Evolutionary conservation across 1,140 invertebrate genomes (phyloP).

Genomic region (Diachasma alloeum): DNA sequence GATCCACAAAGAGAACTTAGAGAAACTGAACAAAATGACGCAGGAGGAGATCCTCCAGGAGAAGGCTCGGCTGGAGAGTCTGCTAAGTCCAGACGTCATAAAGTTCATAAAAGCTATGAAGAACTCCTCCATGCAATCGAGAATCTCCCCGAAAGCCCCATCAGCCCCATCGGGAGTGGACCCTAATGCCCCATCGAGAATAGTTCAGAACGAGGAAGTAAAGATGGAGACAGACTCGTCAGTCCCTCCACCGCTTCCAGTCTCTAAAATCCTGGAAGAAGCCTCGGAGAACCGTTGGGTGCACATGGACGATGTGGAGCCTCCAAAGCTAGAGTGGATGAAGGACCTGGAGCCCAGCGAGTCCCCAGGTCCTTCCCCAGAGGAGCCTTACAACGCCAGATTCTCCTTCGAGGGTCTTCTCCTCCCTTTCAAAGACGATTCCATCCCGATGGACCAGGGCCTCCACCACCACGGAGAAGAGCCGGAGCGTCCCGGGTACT

Average conservation of each 20-base stretch:
- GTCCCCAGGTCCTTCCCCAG: constrained; percentile 50
- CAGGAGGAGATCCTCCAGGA: constrained; percentile 80
- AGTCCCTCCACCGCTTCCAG: constrained; percentile 55
- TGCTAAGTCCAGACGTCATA: constrained; percentile 73
- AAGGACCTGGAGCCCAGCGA: constrained; percentile 66
- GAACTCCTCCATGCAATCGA: constrained; percentile 43
- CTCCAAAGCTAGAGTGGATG: constrained; percentile 88
- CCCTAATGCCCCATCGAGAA: neutral
- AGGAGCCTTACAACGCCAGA: constrained; percentile 75
- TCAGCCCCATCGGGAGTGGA: neutral
- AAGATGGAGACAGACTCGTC: neutral
- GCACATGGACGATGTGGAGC: constrained; percentile 83
- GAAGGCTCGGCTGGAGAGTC: constrained; percentile 71
- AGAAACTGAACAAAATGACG: constrained; percentile 74
- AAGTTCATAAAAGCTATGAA: constrained; percentile 72
- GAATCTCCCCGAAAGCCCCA: neutral
- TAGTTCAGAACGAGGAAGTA: neutral
- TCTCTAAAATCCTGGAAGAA: constrained; percentile 70
- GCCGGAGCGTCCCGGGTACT: constrained; percentile 88
- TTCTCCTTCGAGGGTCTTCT: constrained; percentile 73
- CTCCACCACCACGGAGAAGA: constrained; percentile 93
- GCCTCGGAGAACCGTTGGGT: constrained; percentile 77
- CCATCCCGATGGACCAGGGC: constrained; percentile 69
- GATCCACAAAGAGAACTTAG: constrained; percentile 80
- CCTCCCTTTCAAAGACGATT: constrained; percentile 73